Evolutionary conservation across 2,888 invertebrate genomes (phyloP), one percentile per base, ranked within the genome.

Genomic region (Dioctria linearis): DNA sequence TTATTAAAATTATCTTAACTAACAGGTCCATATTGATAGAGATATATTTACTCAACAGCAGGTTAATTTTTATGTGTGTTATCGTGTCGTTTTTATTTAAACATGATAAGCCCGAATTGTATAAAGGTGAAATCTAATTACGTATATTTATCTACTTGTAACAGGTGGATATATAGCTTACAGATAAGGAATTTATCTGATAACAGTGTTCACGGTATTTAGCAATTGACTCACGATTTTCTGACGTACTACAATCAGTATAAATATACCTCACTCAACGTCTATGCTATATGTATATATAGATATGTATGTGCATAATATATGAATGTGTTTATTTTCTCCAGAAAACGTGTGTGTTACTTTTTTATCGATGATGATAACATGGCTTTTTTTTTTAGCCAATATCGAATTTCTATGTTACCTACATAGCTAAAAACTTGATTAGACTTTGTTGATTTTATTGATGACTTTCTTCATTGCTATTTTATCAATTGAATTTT

Each of bases 121-220:
- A 43, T 66, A 42, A 13, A 13, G 57, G 40, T 42, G 73, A 8
- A 37, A 13, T 59, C 73, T 40, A 40, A 25, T 8, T 11, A 6
- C 57, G 25, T 25, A 25, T 59, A 25, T 59, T 54, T 73, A 73
- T 42, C 51, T 54, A 37, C 37, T 57, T 73, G 59, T 42, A 73
- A 73, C 73, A 73, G 73, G 54, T 73, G 54, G 73, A 25, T 57
- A 13, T 40, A 13, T 25, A 25, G 25, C 25, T 25, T 2, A 0
- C 40, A 3, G 76, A 63, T 73, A 75, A 75, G 2, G 25, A 3
- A 2, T 5, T 61, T 76, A 63, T 76, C 49, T 6, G 37, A 42
- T 49, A 57, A 61, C 76, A n/a, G 13, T 75, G 13, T 75, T 75
- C 42, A 59, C 76, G 76, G 37, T 39, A 76, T 76, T 76, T 76